Percentiles rank a stretch among this genome's conserved stretches.
Evolutionary conservation across 2,113 vertebrate species (phyloP).

Genomic region (Catharus fuscescens): DNA sequence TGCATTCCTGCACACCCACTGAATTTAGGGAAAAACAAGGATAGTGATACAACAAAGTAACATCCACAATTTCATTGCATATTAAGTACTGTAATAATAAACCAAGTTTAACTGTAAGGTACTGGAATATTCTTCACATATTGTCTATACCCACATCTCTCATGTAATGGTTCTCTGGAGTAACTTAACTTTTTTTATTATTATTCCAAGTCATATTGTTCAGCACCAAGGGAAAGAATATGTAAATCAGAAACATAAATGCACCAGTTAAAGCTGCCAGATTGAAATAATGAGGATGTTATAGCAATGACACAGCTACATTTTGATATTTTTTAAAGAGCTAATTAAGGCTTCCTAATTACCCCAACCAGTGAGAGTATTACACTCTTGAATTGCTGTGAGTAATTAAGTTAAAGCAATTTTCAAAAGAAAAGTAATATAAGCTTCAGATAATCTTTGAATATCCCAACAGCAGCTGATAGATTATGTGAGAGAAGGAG

Average conservation of each 20-base stretch:
- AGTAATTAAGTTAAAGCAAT: conserved; percentile 69
- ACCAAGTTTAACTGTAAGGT: neutral
- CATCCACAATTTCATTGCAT: neutral
- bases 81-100: conserved; percentile 52
- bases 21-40: conserved; percentile 25
- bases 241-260: conserved; percentile 72
- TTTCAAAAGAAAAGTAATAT: conserved; percentile 40
- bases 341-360: conserved; percentile 75
- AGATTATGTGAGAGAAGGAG: neutral
- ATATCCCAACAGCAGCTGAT: neutral
- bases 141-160: neutral
- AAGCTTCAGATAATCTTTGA: conserved; percentile 20
- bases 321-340: conserved; percentile 50
- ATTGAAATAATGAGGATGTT: conserved; percentile 68
- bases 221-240: conserved; percentile 56
- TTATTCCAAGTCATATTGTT: conserved; percentile 57
- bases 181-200: conserved; percentile 58
- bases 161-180: conserved; percentile 50
- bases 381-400: conserved; percentile 42
- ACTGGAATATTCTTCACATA: conserved; percentile 7
- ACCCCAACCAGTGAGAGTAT: conserved; percentile 37
- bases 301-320: conserved; percentile 48
- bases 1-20: neutral
- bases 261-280: conserved; percentile 54
- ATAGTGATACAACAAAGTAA: neutral